Percentiles rank a stretch among this genome's conserved stretches.
phyloP scores from a whole-genome alignment of 1,140 invertebrate species.

The Trichomalopsis sarcophagae region DNA sequence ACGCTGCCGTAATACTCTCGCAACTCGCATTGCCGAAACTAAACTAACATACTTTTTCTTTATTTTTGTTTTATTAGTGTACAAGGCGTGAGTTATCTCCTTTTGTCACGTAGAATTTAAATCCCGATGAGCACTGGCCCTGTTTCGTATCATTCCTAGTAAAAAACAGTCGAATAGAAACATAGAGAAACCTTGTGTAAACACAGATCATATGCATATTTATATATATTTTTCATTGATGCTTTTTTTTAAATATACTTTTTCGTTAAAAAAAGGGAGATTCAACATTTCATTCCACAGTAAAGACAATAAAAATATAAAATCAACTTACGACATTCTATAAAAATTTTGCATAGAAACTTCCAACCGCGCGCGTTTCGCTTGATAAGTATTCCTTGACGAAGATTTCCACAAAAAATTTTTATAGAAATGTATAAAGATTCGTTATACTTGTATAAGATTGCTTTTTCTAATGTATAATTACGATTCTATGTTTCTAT shows the following conservation, averaged over 20 bases:
- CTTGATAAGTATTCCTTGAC: neutral
- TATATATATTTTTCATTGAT: slow-evolving; percentile 44
- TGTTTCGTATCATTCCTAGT: slow-evolving; percentile 43
- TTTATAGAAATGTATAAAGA: slow-evolving; percentile 51
- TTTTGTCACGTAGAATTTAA: slow-evolving; percentile 31
- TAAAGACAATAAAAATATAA: slow-evolving; percentile 49
- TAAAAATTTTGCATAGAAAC: slow-evolving; percentile 51
- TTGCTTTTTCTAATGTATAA: slow-evolving; percentile 40
- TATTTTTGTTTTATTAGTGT: slow-evolving; percentile 43
- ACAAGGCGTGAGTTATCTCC: slow-evolving; percentile 41
- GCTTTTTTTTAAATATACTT: slow-evolving; percentile 38
- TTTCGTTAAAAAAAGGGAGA: slow-evolving; percentile 40
- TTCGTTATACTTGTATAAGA: slow-evolving; percentile 31
- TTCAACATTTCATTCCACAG: slow-evolving; percentile 42
- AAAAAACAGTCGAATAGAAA: slow-evolving; percentile 53
- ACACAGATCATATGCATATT: slow-evolving; percentile 33
- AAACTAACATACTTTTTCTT: slow-evolving; percentile 36
- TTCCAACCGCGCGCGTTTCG: slow-evolving; percentile 13
- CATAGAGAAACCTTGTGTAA: slow-evolving; percentile 46
- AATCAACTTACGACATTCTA: slow-evolving; percentile 42
- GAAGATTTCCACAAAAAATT: slow-evolving; percentile 51
- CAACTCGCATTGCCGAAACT: slow-evolving; percentile 21
- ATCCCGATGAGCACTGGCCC: slow-evolving; percentile 29
- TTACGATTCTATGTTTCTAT: slow-evolving; percentile 53
- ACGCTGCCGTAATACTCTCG: neutral